These are phyloP conservation scores for Bubo scandiacus DNA, from an alignment of 2,113 vertebrate species.

Conservation along the genomic window DNA sequence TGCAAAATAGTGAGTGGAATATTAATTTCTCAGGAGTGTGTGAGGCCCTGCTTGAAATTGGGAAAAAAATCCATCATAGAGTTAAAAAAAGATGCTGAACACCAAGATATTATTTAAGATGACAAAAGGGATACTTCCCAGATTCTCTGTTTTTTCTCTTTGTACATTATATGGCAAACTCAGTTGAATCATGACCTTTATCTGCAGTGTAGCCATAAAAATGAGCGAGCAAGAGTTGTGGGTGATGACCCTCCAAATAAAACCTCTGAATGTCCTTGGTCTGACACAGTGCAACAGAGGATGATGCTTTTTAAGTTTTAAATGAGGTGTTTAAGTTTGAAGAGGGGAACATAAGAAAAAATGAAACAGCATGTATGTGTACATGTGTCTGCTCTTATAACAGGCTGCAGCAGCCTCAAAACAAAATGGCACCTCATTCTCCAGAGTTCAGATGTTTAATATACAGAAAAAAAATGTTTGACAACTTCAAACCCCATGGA, in stretches of 20 bases:
- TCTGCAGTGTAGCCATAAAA: not conserved
- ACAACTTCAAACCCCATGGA: not conserved
- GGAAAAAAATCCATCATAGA: accelerated
- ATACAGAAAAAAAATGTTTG: not conserved
- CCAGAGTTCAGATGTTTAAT: not conserved
- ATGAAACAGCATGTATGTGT: accelerated
- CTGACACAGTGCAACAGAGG: not conserved
- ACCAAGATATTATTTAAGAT: not conserved
- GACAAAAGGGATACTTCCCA: not conserved
- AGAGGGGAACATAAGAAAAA: not conserved
- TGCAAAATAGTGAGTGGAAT: not conserved
- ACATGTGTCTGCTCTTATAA: not conserved
- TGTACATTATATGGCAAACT: not conserved
- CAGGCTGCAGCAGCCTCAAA: not conserved
- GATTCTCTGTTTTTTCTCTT: not conserved
- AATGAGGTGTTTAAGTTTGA: not conserved
- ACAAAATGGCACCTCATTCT: not conserved
- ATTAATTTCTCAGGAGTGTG: not conserved
- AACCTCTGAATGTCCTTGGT: not conserved
- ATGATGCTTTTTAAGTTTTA: not conserved
- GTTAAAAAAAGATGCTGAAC: not conserved
- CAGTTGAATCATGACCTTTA: not conserved
- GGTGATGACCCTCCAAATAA: not conserved
- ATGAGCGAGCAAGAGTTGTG: accelerated
- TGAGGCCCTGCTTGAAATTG: not conserved